Evolutionary conservation across 2,113 vertebrate genomes (phyloP).

Genomic region (Cathartes aura): DNA sequence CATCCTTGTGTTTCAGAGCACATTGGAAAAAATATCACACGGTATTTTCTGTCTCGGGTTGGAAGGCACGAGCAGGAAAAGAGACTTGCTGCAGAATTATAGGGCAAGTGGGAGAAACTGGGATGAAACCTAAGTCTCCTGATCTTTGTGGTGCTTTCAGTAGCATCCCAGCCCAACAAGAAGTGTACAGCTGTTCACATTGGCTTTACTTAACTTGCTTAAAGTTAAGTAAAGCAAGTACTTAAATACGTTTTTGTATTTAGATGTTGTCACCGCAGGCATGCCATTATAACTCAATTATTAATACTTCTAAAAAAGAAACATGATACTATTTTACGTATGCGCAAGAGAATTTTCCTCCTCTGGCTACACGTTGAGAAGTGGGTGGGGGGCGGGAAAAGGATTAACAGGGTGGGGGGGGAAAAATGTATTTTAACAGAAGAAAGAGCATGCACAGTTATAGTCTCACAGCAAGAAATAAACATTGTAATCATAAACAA

Average conservation of each 20-base stretch:
- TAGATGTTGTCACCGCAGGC: neutral
- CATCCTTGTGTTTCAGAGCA: neutral
- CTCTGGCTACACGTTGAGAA: neutral
- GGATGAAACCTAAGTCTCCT: neutral
- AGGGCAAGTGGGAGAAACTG: neutral
- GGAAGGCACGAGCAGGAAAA: neutral
- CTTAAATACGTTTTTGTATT: neutral
- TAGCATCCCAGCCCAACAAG: neutral
- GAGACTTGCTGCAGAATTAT: neutral
- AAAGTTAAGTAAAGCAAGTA: neutral
- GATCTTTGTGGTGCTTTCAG: neutral
- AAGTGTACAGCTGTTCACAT: neutral
- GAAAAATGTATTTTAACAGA: constrained; percentile 10
- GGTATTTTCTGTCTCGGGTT: neutral
- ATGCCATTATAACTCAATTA: neutral
- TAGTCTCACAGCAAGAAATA: constrained; percentile 32
- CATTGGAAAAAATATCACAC: neutral
- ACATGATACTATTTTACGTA: neutral
- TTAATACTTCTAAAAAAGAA: neutral
- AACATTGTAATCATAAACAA: constrained; percentile 51
- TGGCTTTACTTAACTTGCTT: neutral
- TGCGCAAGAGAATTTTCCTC: neutral
- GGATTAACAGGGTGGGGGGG: neutral
- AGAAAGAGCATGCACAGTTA: neutral
- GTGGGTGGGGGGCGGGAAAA: neutral